Conservation (phyloP, 2,113 vertebrate species). For the Microcebus tavaratra region DNA sequence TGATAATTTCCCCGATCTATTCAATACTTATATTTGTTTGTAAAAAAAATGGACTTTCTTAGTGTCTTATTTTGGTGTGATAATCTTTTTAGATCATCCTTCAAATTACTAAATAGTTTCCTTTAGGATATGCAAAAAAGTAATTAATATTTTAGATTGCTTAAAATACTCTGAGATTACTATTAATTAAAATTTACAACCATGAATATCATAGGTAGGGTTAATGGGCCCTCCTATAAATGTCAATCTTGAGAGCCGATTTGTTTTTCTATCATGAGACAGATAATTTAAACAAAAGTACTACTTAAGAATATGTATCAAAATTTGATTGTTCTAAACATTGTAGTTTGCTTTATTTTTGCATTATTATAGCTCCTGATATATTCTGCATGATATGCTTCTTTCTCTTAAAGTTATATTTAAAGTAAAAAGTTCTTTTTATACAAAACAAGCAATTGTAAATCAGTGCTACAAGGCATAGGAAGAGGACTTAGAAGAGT, state of each 20-base stretch:
- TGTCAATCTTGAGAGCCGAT: background rate
- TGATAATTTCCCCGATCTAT: background rate
- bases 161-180: background rate
- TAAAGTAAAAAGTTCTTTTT: background rate
- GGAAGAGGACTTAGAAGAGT: background rate
- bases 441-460: background rate
- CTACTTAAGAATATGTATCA: background rate
- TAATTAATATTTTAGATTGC: background rate
- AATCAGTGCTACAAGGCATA: background rate
- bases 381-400: background rate
- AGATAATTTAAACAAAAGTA: background rate
- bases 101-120: background rate
- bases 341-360: constrained; percentile 31
- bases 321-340: background rate
- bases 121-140: background rate
- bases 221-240: background rate
- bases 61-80: background rate
- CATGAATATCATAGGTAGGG: background rate
- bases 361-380: background rate
- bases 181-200: background rate
- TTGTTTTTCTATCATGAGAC: background rate
- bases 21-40: background rate
- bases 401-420: background rate
- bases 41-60: background rate
- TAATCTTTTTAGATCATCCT: background rate